A percentile compares a stretch with the other conserved stretches of the same genome.
These are phyloP conservation scores for Stigmatopora argus DNA, from an alignment of 2,113 vertebrate genomes.

Conservation along the genomic window DNA sequence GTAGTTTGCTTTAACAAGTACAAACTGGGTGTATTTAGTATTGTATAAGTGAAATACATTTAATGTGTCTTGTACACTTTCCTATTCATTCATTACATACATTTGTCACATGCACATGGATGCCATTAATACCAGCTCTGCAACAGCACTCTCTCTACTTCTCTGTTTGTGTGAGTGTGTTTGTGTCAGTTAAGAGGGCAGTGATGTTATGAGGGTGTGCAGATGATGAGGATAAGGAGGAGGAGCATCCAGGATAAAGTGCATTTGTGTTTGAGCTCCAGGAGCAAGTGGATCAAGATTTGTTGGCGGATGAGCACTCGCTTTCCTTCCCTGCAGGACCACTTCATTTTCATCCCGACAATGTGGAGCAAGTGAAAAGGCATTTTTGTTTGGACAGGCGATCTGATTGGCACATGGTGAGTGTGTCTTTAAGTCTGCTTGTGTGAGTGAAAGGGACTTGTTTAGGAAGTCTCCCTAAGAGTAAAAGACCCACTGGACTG, in stretches of 20 bases:
- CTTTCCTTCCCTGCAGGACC: background rate
- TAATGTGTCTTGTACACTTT: too few species aligned
- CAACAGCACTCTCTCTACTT: constrained; percentile 14
- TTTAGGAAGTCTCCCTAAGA: too few species aligned
- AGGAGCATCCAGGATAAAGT: background rate
- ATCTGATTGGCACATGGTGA: background rate
- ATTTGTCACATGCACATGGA: constrained; percentile 20
- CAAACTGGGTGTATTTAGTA: too few species aligned
- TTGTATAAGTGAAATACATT: too few species aligned
- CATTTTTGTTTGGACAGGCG: background rate
- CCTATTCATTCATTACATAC: constrained; percentile 26
- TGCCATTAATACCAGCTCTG: constrained; percentile 29
- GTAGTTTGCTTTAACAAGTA: too few species aligned
- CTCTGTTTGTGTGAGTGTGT: constrained; percentile 7
- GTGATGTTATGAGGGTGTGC: constrained; percentile 13
- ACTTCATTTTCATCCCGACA: background rate
- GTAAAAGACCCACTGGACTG: too few species aligned
- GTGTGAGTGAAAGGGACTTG: too few species aligned
- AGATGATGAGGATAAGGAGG: background rate
- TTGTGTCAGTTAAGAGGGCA: constrained; percentile 20
- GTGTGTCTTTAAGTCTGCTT: background rate
- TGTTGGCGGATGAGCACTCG: background rate
- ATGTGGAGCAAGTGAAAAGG: background rate
- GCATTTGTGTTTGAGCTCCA: background rate
- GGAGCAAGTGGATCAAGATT: background rate